phyloP scores from a whole-genome alignment of 2,113 vertebrate genomes.

The Macaca fascicularis region T2T-MFA8v1.1 NC_088394.1:24181001-24181500 shows the following conservation, averaged over 20 bases:
- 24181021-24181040: too few relatives aligned
- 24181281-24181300: background rate
- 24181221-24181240: background rate
- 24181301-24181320: background rate
- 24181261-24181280: background rate
- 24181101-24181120: background rate
- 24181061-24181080: too few relatives aligned
- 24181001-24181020: too few relatives aligned
- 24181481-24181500: background rate
- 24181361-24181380: accelerated
- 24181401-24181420: background rate
- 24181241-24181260: background rate
- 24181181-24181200: background rate
- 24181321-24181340: background rate
- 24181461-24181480: background rate
- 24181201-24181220: background rate
- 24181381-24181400: background rate
- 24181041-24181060: too few relatives aligned
- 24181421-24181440: background rate
- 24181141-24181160: background rate
- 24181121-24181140: background rate
- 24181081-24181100: too few relatives aligned
- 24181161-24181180: background rate
- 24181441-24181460: background rate
- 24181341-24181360: accelerated